Percentiles rank a stretch among this genome's conserved stretches.
phyloP scores from a whole-genome alignment of 2,888 invertebrate species.

The Drosophila atripex region DNA sequence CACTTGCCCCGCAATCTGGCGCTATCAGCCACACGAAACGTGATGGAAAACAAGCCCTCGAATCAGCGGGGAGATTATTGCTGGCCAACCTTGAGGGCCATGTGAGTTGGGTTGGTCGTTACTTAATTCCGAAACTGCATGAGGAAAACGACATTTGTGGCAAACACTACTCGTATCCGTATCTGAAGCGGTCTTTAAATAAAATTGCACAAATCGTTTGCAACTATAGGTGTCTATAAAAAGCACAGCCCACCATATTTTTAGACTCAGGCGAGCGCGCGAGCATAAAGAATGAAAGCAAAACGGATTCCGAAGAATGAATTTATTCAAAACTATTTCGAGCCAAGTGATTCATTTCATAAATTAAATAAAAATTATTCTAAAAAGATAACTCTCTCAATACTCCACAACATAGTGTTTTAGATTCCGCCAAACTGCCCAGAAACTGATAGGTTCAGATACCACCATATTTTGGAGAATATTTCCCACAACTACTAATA shows the following conservation, averaged over 20 bases:
- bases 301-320: background rate
- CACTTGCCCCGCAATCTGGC: constrained; percentile 2
- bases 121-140: constrained; percentile 16
- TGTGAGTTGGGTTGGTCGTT: constrained; percentile 23
- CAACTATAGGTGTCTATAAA: constrained; percentile 36
- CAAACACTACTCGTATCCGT: background rate
- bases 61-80: constrained; percentile 51
- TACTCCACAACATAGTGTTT: no score
- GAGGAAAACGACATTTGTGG: background rate
- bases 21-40: constrained; percentile 45
- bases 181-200: constrained; percentile 14
- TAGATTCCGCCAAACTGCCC: no score
- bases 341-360: background rate
- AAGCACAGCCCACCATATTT: constrained; percentile 14
- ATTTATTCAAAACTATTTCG: background rate
- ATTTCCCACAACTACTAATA: no score
- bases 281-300: background rate
- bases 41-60: constrained; percentile 39
- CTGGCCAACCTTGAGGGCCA: constrained; percentile 51
- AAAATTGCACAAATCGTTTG: constrained; percentile 31
- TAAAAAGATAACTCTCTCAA: no score
- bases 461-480: no score
- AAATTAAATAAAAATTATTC: no score
- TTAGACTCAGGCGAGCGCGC: background rate
- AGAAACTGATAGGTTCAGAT: no score